Evolutionary conservation across 2,888 invertebrate genomes (phyloP), one percentile per base, ranked within the genome.

Genomic region (Cephus spinipes): DNA sequence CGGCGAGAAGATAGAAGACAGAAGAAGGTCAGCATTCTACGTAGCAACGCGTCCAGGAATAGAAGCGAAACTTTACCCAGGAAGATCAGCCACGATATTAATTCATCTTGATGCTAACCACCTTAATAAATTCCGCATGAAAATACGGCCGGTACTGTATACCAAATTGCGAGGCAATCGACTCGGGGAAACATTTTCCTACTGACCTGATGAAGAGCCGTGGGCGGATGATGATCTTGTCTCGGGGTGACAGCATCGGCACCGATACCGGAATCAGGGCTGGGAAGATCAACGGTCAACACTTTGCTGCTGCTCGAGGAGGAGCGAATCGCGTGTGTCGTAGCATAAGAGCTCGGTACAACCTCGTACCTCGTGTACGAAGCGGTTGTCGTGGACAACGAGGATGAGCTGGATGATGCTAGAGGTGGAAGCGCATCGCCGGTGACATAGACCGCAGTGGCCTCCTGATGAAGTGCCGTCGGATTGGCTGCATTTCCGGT

Each of bases 241-340:
- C 91, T 88, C 83, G 98, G 97, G 81, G 98, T 98, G 91, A 97
- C 97, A 86, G 97, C 97, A 90, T 98, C 97, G 69, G 97, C 97
- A 83, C 98, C 98, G 90, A 98, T 98, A 83, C 98, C 98, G 90
- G 97, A 97, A 93, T 98, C 98, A 36, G 98, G 98, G 87, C 98
- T 98, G 36, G 98, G 98, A 90, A 98, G 94, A 93, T 98, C 98
- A 90, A 98, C 98, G 76, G 97, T 97, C 85, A 98, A 95, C 73
- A 97, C 97, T 86, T 91, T 91, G 87, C 91, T 91, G 87, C 87
- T 90, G 83, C 89, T 90, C 69, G 91, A 90, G 23, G 91, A 87
- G 68, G 91, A 90, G 81, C 91, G 88, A 80, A 91, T 90, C 76
- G 90, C 90, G 86, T 91, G 91, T 77, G 90, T 89, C 76, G 90